phyloP scores from a whole-genome alignment of 1,140 invertebrate species.

The Euura saliciscinereae region DNA sequence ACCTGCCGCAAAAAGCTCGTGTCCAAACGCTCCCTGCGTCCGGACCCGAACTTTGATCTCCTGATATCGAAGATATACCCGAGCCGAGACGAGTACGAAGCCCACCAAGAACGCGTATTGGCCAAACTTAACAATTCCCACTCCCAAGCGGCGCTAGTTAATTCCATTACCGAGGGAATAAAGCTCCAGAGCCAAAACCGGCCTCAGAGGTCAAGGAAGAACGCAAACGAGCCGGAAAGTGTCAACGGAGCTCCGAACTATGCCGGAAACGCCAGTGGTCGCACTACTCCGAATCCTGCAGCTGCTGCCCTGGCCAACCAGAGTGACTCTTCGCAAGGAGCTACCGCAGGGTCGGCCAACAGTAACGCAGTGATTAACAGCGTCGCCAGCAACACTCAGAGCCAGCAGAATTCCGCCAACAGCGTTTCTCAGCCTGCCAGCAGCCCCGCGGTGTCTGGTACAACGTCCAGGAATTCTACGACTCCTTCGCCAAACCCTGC shows the following conservation, averaged over 20 bases:
- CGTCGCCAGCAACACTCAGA: conserved; percentile 28
- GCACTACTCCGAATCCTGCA: conserved; percentile 54
- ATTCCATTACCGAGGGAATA: conserved; percentile 94
- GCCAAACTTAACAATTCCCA: conserved; percentile 95
- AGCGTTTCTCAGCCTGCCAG: conserved; percentile 43
- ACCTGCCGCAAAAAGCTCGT: conserved; percentile 99
- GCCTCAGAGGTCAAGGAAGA: conserved; percentile 74
- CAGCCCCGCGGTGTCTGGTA: conserved; percentile 46
- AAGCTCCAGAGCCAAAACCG: conserved; percentile 92
- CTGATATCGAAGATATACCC: conserved; percentile 98
- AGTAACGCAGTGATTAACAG: conserved; percentile 29
- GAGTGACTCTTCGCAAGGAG: conserved; percentile 56
- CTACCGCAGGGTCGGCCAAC: conserved; percentile 44
- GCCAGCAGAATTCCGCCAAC: conserved; percentile 40
- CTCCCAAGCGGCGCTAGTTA: conserved; percentile 89
- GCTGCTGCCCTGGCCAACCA: conserved; percentile 50
- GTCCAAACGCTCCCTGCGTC: conserved; percentile 93
- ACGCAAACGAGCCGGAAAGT: conserved; percentile 67
- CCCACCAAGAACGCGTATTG: conserved; percentile 91
- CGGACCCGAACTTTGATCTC: conserved; percentile 98
- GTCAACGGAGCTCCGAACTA: conserved; percentile 52
- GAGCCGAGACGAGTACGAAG: conserved; percentile 96
- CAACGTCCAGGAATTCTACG: conserved; percentile 57
- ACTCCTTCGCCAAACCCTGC: conserved; percentile 53
- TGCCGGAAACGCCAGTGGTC: conserved; percentile 55